Evolutionary conservation across 1,140 invertebrate species (phyloP).

Genomic region (Acyrthosiphon pisum): DNA sequence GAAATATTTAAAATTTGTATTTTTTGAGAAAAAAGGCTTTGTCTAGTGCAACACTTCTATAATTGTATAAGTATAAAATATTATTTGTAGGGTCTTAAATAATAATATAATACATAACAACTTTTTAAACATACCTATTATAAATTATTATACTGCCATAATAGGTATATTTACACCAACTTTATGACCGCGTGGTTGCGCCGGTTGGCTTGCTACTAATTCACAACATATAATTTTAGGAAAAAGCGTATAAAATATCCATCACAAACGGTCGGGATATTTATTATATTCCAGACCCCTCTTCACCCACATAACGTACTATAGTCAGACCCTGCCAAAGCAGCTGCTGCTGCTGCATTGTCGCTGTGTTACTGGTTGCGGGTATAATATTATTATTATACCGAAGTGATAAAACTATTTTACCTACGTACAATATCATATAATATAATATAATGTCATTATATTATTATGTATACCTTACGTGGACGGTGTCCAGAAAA

Average conservation of each 20-base stretch:
- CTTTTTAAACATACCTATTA: not conserved
- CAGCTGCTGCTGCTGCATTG: no score
- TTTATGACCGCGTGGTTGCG: not conserved
- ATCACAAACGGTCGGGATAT: not conserved
- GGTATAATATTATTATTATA: not conserved
- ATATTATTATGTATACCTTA: not conserved
- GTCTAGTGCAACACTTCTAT: not conserved
- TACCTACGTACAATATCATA: not conserved
- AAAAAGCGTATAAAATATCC: not conserved
- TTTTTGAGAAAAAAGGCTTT: not conserved
- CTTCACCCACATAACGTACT: not conserved
- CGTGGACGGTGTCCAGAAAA: not conserved
- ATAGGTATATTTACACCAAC: not conserved
- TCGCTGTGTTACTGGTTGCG: not conserved
- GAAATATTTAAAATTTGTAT: not conserved
- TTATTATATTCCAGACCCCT: no score
- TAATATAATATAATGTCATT: not conserved
- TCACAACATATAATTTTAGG: not conserved
- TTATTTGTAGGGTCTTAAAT: not conserved
- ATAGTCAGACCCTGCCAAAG: not conserved
- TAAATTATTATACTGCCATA: not conserved
- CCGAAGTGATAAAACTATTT: conserved; percentile 4
- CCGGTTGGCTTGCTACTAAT: not conserved
- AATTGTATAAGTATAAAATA: not conserved
- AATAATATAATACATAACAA: not conserved